These are phyloP conservation scores for Neopipo cinnamomea DNA, from an alignment of 2,113 vertebrate genomes.

Conservation along the genomic window DNA sequence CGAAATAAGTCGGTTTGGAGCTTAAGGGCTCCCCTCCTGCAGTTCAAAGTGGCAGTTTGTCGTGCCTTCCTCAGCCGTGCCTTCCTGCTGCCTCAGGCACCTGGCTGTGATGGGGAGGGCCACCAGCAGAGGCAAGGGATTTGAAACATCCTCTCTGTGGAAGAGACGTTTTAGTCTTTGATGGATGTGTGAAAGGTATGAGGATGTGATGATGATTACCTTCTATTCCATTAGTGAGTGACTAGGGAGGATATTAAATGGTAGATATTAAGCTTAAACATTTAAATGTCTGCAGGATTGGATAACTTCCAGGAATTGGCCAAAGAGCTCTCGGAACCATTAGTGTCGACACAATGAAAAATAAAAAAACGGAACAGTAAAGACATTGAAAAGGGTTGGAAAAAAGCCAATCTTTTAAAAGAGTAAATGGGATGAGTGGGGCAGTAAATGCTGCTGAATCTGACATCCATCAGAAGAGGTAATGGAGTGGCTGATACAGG, in stretches of 20 bases:
- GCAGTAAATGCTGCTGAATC: neutral
- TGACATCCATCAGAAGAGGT: neutral
- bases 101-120: neutral
- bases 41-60: neutral
- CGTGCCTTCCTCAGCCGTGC: neutral
- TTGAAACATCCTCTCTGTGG: neutral
- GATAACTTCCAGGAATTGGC: conserved; percentile 37
- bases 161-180: neutral
- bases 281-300: conserved; percentile 11
- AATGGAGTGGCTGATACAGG: neutral
- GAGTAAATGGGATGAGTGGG: neutral
- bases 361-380: neutral
- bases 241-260: conserved; percentile 34
- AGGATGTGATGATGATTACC: neutral
- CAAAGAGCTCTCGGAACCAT: conserved; percentile 31
- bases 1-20: neutral
- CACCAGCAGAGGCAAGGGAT: neutral
- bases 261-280: conserved; percentile 35
- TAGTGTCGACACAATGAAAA: conserved; percentile 8
- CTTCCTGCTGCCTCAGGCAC: neutral
- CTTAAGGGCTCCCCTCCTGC: neutral
- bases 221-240: conserved; percentile 38
- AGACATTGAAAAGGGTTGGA: conserved; percentile 39
- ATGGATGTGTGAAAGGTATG: conserved; percentile 12
- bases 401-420: conserved; percentile 36